Conservation (phyloP, 2,888 invertebrate genomes). For the Drosophila histrio region DNA sequence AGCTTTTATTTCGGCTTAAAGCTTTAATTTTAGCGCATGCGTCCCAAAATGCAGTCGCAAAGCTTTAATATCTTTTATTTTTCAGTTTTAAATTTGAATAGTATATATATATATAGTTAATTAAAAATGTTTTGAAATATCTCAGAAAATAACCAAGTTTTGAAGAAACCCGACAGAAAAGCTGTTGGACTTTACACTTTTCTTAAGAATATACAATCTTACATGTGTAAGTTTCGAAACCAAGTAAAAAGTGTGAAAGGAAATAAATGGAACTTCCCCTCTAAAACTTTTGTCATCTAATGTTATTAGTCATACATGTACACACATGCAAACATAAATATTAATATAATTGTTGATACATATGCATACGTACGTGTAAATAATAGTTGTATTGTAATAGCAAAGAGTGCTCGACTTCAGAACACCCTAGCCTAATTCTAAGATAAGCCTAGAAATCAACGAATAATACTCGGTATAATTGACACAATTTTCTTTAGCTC, state of each 20-base stretch:
- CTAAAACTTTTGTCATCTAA: background rate
- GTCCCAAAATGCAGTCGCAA: background rate
- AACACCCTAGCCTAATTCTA: background rate
- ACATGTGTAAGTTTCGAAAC: too few species aligned
- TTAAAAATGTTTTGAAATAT: too few species aligned
- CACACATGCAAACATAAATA: background rate
- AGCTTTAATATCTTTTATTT: too few species aligned
- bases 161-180: too few species aligned
- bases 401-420: background rate
- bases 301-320: background rate
- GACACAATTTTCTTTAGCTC: too few species aligned
- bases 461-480: too few species aligned
- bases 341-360: background rate
- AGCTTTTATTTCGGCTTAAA: conserved; percentile 17
- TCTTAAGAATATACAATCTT: too few species aligned
- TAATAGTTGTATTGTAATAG: background rate
- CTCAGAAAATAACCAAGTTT: too few species aligned
- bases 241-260: too few species aligned
- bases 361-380: background rate
- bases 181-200: too few species aligned
- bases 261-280: too few species aligned
- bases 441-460: background rate
- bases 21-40: conserved; percentile 25
- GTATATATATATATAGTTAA: background rate
- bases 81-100: too few species aligned